Conservation (phyloP, 2,113 vertebrate genomes). For the Panthera tigris region DNA sequence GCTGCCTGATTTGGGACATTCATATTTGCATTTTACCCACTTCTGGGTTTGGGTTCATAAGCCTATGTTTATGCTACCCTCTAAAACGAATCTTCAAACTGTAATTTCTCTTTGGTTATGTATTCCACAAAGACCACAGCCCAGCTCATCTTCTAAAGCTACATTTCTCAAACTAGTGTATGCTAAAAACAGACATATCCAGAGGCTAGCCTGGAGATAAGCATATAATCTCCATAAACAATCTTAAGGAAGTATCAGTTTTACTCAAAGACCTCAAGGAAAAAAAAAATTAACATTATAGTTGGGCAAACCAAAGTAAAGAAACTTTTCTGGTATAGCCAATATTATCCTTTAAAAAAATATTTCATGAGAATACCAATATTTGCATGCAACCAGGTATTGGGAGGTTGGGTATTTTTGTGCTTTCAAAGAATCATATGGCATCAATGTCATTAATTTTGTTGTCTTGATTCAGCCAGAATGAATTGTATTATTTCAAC, state of each 20-base stretch:
- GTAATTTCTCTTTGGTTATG: background rate
- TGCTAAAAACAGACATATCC: background rate
- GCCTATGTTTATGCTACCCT: background rate
- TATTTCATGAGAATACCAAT: background rate
- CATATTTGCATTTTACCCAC: background rate
- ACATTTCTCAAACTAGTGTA: background rate
- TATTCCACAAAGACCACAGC: background rate
- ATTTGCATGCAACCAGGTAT: background rate
- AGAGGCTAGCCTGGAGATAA: background rate
- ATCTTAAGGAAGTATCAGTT: background rate
- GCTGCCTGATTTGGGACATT: background rate
- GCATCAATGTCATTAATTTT: background rate
- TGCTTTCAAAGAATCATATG: background rate
- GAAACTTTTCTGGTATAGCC: background rate
- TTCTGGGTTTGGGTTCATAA: background rate
- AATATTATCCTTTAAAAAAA: background rate
- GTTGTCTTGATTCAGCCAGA: background rate
- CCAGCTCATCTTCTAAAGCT: background rate
- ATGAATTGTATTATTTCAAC: background rate
- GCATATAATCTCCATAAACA: background rate
- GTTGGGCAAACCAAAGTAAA: background rate
- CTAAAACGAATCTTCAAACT: background rate
- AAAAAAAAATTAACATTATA: background rate
- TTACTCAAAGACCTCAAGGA: background rate
- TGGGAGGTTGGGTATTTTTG: background rate